These are phyloP conservation scores for Drosophila seclusa DNA, from an alignment of 2,888 invertebrate genomes.

Conservation along the genomic window DNA sequence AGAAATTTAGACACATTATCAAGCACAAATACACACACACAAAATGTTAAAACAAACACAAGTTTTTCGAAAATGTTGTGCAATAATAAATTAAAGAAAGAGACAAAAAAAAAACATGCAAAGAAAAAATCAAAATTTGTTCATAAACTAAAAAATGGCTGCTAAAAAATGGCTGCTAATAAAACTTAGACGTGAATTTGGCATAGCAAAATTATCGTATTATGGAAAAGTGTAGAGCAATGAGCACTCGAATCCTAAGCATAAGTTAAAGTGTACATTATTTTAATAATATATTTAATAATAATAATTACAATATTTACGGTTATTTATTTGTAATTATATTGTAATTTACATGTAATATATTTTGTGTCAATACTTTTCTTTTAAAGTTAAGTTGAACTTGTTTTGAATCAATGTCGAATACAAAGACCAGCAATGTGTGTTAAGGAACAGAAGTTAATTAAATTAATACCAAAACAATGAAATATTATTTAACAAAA, in stretches of 20 bases:
- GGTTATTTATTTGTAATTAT: conserved; percentile 75
- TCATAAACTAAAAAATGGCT: neutral
- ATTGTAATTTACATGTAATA: conserved; percentile 67
- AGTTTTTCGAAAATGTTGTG: conserved; percentile 53
- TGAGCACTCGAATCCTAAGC: conserved; percentile 58
- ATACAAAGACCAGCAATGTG: conserved; percentile 55
- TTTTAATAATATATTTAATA: conserved; percentile 37
- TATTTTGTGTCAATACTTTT: conserved; percentile 49
- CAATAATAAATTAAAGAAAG: conserved; percentile 42
- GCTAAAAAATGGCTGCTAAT: conserved; percentile 4
- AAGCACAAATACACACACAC: conserved; percentile 34
- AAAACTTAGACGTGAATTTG: conserved; percentile 47
- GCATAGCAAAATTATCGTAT: conserved; percentile 33
- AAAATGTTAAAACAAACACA: conserved; percentile 8
- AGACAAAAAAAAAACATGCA: neutral
- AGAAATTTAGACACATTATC: conserved; percentile 35
- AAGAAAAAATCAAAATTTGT: conserved; percentile 20
- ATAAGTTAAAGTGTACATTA: conserved; percentile 64
- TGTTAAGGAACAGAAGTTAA: conserved; percentile 48
- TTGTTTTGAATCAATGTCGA: conserved; percentile 48
- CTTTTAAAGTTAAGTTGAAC: conserved; percentile 43
- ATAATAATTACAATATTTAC: conserved; percentile 47
- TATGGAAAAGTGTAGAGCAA: conserved; percentile 51
- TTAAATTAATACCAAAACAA: conserved; percentile 35
- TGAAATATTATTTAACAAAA: conserved; percentile 47